phyloP scores from a whole-genome alignment of 2,797 vertebrate species.

The Knipowitschia caucasica region DNA sequence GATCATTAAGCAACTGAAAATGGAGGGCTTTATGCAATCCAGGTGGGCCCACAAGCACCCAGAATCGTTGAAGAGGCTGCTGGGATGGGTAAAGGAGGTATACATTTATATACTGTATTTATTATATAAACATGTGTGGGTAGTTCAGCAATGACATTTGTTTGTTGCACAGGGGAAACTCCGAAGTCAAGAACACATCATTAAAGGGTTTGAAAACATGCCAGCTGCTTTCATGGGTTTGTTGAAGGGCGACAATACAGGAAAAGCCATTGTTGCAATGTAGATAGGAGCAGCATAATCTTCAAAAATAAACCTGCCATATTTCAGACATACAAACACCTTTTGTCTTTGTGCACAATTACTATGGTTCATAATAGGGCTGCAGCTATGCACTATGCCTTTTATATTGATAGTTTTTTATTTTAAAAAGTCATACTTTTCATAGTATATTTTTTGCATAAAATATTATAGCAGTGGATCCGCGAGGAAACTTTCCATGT shows the following conservation, averaged over 20 bases:
- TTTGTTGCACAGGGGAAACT: conserved; percentile 80
- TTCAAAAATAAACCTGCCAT: too few species aligned
- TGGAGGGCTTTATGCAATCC: conserved; percentile 78
- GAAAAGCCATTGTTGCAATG: conserved; percentile 83
- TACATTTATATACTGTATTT: conserved; percentile 16
- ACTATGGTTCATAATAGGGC: too few species aligned
- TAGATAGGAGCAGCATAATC: conserved; percentile 56
- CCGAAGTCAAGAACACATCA: conserved; percentile 78
- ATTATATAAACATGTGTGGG: too few species aligned
- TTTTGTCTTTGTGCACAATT: too few species aligned
- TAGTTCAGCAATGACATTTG: too few species aligned
- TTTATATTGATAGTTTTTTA: too few species aligned
- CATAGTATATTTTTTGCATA: too few species aligned
- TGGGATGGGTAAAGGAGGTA: conserved; percentile 82
- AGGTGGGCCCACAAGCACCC: conserved; percentile 72
- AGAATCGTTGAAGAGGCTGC: conserved; percentile 74
- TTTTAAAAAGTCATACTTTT: too few species aligned
- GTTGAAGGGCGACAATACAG: conserved; percentile 83
- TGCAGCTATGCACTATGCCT: too few species aligned
- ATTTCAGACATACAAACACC: too few species aligned
- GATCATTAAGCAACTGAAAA: conserved; percentile 77
- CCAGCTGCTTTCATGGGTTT: conserved; percentile 87
- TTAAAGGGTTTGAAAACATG: conserved; percentile 88
- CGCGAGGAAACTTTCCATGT: too few species aligned
- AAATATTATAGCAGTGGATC: too few species aligned